These are phyloP conservation scores for Syngnathus scovelli DNA, from an alignment of 2,113 vertebrate genomes.

Conservation along the genomic window DNA sequence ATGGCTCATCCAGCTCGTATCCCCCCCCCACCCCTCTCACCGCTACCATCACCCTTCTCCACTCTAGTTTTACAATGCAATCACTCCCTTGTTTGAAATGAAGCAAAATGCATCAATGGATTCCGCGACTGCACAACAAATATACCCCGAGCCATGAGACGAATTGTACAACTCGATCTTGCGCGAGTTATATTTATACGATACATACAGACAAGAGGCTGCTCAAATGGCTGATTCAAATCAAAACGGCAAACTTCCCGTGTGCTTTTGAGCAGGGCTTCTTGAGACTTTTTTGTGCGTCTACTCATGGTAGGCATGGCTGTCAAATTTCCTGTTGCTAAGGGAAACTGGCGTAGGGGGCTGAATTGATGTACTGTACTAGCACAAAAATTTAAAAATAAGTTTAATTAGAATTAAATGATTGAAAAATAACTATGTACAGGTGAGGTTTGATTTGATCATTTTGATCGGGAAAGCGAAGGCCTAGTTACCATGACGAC, in stretches of 20 bases:
- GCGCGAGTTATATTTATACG: not conserved
- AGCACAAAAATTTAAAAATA: too few species aligned
- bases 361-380: too few species aligned
- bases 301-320: not conserved
- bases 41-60: not conserved
- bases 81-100: slow-evolving; percentile 3
- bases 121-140: not conserved
- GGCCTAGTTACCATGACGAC: slow-evolving; percentile 5
- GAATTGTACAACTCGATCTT: not conserved
- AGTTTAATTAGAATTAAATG: too few species aligned
- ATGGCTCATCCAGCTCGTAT: not conserved
- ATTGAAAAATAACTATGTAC: too few species aligned
- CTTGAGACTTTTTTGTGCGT: not conserved
- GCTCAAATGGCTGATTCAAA: not conserved
- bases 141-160: not conserved
- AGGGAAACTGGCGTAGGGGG: too few species aligned
- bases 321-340: not conserved
- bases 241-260: not conserved
- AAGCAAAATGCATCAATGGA: slow-evolving; percentile 2
- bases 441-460: not conserved
- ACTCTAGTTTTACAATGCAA: not conserved
- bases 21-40: not conserved
- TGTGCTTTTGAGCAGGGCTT: not conserved
- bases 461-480: not conserved
- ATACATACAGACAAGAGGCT: not conserved